phyloP scores from a whole-genome alignment of 2,888 invertebrate species.

The Crossocerus cetratus region DNA sequence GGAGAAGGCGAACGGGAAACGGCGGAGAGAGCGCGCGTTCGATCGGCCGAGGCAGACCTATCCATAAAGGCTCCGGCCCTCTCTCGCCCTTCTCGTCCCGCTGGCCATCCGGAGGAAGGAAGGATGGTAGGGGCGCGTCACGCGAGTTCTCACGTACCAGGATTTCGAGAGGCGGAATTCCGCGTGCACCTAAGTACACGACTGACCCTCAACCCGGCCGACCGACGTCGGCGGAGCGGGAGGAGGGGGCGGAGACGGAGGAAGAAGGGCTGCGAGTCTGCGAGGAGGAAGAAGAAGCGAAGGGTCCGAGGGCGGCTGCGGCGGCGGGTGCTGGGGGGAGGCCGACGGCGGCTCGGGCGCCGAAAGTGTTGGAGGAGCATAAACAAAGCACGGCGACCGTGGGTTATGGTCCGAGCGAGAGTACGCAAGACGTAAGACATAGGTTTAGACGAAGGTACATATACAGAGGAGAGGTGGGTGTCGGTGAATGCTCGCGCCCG shows the following conservation, averaged over 20 bases:
- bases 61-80: too few species aligned
- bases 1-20: not conserved
- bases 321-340: too few species aligned
- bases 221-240: conserved; percentile 10
- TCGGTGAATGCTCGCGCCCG: not conserved
- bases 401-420: conserved; percentile 34
- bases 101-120: conserved; percentile 19
- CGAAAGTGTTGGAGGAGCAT: conserved; percentile 62
- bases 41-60: conserved; percentile 20
- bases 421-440: conserved; percentile 9
- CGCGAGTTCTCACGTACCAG: conserved; percentile 62
- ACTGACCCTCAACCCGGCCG: conserved; percentile 48
- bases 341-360: conserved; percentile 27
- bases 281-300: not conserved
- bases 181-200: conserved; percentile 62
- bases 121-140: conserved; percentile 35
- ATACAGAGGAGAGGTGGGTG: conserved; percentile 27
- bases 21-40: conserved; percentile 8
- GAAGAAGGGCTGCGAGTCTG: conserved; percentile 26
- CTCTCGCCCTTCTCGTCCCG: too few species aligned
- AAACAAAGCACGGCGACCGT: conserved; percentile 55
- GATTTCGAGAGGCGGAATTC: conserved; percentile 66
- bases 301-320: conserved; percentile 11
- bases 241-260: conserved; percentile 14
- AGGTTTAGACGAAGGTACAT: conserved; percentile 34